Base-by-base conservation (phyloP, 2,797 vertebrate genomes). In the Tenualosa thibaudeaui region DNA sequence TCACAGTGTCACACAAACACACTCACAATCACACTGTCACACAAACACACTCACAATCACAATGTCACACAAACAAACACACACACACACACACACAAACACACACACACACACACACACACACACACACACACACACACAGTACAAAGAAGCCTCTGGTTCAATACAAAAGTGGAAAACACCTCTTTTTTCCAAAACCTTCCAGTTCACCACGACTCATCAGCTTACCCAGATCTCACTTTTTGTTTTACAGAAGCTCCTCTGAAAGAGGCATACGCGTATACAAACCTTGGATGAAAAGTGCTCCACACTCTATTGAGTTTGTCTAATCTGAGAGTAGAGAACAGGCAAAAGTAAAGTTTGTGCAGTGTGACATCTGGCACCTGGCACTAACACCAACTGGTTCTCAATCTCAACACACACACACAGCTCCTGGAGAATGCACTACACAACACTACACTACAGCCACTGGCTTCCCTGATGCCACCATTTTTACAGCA, bases 21-120 rank as follows among this genome's bases (percentile, higher is more conserved):
- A 17, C 31, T 15, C n/a, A 71, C 26, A 71, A 10, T 13, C 68
- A 19, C 68, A 40, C 26, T 40, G 1, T 40, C 31, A 37, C 65
- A 71, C 65, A 71, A 0, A 71, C 31, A 40, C 68, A 17, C 31
- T 15, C n/a, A 71, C 26, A 71, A 10, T 13, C 68, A 19, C 68
- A 40, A 12, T 40, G 1, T 40, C 31, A 37, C 65, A 71, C 65
- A 71, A 0, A 71, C 65, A 58, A 65, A 71, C 85, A 24, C 81
- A 37, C 82, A 58, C 65, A 24, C 81, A 51, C 65, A 58, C 81
- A 71, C 85, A 24, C 81, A 37, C 82, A 58, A 62, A 24, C 81
- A 51, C 54, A 84, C 8, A 50, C 53, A 22, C 51, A 31, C 13
- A 81, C 54, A 31, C 24, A 51, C 37, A 83, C 49, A 31, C 24